phyloP scores from a whole-genome alignment of 2,113 vertebrate genomes.

The Struthio camelus region DNA sequence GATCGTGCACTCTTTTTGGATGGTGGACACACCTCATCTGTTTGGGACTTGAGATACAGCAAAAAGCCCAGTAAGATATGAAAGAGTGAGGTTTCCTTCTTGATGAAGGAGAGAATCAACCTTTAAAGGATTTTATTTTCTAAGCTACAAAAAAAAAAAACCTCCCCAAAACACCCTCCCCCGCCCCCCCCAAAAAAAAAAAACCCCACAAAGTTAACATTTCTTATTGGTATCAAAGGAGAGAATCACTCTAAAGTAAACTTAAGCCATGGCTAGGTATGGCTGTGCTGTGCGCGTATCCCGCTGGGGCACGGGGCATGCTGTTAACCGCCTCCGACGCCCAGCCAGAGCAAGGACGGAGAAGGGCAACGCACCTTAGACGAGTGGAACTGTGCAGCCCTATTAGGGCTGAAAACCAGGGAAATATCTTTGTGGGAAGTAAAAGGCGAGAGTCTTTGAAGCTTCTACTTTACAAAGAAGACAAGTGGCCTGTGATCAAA shows the following conservation, averaged over 20 bases:
- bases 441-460: neutral
- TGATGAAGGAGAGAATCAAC: neutral
- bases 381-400: neutral
- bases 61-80: neutral
- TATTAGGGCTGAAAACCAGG: neutral
- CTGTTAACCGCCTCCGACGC: neutral
- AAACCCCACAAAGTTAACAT: neutral
- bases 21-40: neutral
- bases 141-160: neutral
- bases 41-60: neutral
- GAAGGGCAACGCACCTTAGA: neutral
- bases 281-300: neutral
- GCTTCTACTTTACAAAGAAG: neutral
- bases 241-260: neutral
- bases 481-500: no score
- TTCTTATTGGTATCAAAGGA: neutral
- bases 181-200: no score
- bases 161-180: no score
- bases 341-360: neutral
- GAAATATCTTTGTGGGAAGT: neutral
- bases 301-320: no score
- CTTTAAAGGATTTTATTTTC: neutral
- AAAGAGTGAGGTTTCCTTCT: neutral
- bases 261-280: neutral
- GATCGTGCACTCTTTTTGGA: neutral